phyloP scores from a whole-genome alignment of 2,888 invertebrate species.

The Junonia oenone region DNA sequence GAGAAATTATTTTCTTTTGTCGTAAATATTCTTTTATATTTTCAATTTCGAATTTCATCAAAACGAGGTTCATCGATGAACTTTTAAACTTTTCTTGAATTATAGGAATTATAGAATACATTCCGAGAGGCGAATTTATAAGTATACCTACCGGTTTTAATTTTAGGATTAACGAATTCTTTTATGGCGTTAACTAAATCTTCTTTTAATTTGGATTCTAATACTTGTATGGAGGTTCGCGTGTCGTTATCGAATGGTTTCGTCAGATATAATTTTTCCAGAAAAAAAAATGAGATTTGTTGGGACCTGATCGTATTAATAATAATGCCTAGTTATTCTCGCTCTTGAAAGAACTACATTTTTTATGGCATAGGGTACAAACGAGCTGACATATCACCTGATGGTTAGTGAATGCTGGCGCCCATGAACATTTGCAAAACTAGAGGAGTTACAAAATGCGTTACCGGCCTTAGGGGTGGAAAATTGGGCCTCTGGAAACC shows the following conservation, averaged over 20 bases:
- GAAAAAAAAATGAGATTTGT: no score
- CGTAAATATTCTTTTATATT: constrained; percentile 21
- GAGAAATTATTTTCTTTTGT: constrained; percentile 19
- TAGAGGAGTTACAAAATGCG: no score
- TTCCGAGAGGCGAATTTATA: constrained; percentile 1
- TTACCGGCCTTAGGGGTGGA: no score
- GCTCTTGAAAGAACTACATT: no score
- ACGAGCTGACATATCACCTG: no score
- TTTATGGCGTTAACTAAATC: constrained; percentile 32
- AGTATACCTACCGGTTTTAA: neutral
- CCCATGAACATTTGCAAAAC: no score
- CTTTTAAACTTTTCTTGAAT: constrained; percentile 7
- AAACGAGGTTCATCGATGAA: constrained; percentile 17
- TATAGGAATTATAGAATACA: neutral
- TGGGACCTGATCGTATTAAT: no score
- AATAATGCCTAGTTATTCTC: no score
- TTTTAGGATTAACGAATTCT: constrained; percentile 24
- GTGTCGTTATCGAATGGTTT: constrained; percentile 27
- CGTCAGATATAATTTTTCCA: no score
- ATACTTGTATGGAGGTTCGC: constrained; percentile 27
- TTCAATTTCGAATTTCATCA: constrained; percentile 21
- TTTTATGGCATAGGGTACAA: no score
- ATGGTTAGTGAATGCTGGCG: no score
- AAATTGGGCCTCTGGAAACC: no score
- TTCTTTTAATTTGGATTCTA: constrained; percentile 27